Evolutionary conservation across 1,140 invertebrate genomes (phyloP).

Genomic region (Colletes gigas): DNA sequence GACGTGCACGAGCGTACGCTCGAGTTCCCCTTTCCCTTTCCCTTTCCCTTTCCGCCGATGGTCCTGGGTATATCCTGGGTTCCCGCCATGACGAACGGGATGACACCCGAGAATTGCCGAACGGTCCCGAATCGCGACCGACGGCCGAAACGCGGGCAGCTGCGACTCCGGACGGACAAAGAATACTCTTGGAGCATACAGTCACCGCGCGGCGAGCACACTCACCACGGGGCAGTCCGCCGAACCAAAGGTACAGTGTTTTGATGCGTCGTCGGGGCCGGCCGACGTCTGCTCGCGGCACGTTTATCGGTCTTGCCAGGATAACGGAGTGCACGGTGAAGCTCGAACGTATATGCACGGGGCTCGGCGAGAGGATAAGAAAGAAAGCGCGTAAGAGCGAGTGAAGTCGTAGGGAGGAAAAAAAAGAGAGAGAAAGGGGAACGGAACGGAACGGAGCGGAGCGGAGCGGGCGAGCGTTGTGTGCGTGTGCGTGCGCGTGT

Average conservation of each 20-base stretch:
- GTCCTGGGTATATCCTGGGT: constrained; percentile 77
- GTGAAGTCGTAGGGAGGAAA: constrained; percentile 48
- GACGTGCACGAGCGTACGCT: constrained; percentile 38
- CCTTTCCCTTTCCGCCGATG: constrained; percentile 55
- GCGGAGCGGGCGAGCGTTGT: neutral
- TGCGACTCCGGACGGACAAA: constrained; percentile 76
- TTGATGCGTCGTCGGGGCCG: constrained; percentile 30
- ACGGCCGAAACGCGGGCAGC: constrained; percentile 77
- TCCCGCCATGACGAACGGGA: constrained; percentile 78
- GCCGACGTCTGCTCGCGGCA: constrained; percentile 8
- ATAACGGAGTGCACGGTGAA: constrained; percentile 23
- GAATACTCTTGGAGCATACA: constrained; percentile 78
- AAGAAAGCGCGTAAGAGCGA: constrained; percentile 39
- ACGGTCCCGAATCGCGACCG: constrained; percentile 63
- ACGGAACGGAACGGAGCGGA: neutral
- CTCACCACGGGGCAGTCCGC: constrained; percentile 79
- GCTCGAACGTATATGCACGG: neutral
- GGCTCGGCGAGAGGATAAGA: constrained; percentile 1
- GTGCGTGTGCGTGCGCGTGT: constrained; percentile 10
- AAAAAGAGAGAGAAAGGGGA: neutral
- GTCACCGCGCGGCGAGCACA: constrained; percentile 79
- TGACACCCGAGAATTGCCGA: constrained; percentile 75
- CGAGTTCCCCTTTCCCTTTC: constrained; percentile 39
- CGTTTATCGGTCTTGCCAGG: constrained; percentile 37
- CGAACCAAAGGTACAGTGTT: constrained; percentile 78